Conservation (phyloP, 2,113 vertebrate species). For the Corynorhinus townsendii region DNA sequence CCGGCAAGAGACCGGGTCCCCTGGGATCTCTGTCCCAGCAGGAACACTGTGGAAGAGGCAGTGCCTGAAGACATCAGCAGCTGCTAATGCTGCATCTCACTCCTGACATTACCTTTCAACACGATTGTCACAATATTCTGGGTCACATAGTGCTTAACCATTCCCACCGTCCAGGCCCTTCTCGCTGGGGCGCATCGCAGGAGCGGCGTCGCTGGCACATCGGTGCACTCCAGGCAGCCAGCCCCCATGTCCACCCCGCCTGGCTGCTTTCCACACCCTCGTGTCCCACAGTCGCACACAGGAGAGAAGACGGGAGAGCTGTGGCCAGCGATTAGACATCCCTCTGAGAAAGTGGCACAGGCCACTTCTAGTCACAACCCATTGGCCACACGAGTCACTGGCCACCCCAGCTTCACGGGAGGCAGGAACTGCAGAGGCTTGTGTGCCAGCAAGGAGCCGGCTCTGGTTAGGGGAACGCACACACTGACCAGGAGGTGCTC, state of each 20-base stretch:
- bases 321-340: not conserved
- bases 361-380: not conserved
- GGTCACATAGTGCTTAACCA: not conserved
- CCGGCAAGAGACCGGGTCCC: not conserved
- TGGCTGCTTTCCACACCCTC: no score
- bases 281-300: not conserved
- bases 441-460: not conserved
- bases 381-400: not conserved
- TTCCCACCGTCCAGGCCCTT: not conserved
- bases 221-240: not conserved
- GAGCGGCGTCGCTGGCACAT: not conserved
- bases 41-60: slow-evolving; percentile 4
- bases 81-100: no score
- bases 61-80: not conserved
- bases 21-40: not conserved
- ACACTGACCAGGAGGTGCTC: not conserved
- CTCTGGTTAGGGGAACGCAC: fast-evolving
- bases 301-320: not conserved
- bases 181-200: no score
- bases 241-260: not conserved
- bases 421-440: not conserved
- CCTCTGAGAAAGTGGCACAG: not conserved
- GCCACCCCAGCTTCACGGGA: not conserved
- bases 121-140: not conserved
- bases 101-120: no score